A percentile compares a stretch with the other conserved stretches of the same genome.
phyloP scores from a whole-genome alignment of 1,140 invertebrate genomes.

The Macrobrachium rosenbergii region DNA sequence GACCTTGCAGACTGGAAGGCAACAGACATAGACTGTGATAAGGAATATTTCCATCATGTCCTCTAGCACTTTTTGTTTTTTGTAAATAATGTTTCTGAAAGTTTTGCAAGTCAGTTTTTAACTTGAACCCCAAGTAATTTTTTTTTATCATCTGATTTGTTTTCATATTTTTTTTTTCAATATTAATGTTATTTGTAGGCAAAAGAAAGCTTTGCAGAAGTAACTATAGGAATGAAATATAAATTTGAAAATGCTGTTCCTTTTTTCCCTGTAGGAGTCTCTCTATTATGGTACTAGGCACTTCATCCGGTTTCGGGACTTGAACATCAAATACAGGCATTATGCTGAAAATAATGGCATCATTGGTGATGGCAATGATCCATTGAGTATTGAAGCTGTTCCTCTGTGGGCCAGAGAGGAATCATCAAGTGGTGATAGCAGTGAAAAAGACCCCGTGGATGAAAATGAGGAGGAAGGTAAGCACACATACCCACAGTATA shows the following conservation, averaged over 20 bases:
- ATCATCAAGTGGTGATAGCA: neutral
- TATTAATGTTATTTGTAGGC: too few relatives aligned
- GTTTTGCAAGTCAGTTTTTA: too few relatives aligned
- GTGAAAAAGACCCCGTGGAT: neutral
- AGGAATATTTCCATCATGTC: too few relatives aligned
- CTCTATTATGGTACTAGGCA: slow-evolving; percentile 61
- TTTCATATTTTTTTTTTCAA: too few relatives aligned
- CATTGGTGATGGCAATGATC: slow-evolving; percentile 59
- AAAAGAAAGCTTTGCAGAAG: too few relatives aligned
- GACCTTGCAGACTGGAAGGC: too few relatives aligned
- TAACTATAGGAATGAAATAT: too few relatives aligned
- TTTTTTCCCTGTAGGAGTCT: slow-evolving; percentile 47
- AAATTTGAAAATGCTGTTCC: neutral
- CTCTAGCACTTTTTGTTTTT: too few relatives aligned
- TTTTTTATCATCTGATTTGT: too few relatives aligned
- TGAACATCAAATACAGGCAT: slow-evolving; percentile 55
- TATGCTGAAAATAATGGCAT: slow-evolving; percentile 50
- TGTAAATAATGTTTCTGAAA: too few relatives aligned
- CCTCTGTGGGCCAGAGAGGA: slow-evolving; percentile 45
- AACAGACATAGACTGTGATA: too few relatives aligned
- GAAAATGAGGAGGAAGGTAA: slow-evolving; percentile 13
- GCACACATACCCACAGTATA: neutral
- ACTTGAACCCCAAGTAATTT: too few relatives aligned
- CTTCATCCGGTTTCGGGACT: slow-evolving; percentile 58
- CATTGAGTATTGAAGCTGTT: slow-evolving; percentile 61